phyloP scores from a whole-genome alignment of 2,888 invertebrate species.

The Physocephala rufipes region DNA sequence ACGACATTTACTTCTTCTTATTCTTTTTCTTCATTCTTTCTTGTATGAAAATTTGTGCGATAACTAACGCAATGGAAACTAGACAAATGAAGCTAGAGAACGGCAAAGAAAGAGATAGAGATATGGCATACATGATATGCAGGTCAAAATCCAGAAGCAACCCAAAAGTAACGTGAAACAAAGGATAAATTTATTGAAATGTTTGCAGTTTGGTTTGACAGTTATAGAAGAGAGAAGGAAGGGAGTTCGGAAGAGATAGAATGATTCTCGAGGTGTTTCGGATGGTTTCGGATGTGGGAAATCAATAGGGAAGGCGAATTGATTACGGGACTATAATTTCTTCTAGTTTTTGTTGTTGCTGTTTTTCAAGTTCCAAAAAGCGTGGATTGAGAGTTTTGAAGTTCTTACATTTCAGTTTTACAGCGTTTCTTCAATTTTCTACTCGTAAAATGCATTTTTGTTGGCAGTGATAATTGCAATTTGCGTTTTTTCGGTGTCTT shows the following conservation, averaged over 20 bases:
- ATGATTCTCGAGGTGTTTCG: background rate
- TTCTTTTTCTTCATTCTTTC: background rate
- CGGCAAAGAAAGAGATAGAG: background rate
- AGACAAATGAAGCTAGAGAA: background rate
- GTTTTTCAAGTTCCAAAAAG: too few relatives aligned
- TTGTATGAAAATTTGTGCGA: too few relatives aligned
- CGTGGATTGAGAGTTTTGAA: background rate
- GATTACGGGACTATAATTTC: too few relatives aligned
- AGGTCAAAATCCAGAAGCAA: background rate
- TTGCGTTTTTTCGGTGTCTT: background rate
- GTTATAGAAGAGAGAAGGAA: background rate
- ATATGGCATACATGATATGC: background rate
- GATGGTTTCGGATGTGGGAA: too few relatives aligned
- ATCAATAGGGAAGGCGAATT: too few relatives aligned
- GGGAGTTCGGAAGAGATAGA: background rate
- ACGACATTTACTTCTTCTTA: too few relatives aligned
- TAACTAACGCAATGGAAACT: background rate
- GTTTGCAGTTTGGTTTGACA: too few relatives aligned
- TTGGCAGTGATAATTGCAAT: background rate
- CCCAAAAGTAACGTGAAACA: background rate
- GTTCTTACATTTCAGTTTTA: background rate
- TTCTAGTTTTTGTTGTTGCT: too few relatives aligned
- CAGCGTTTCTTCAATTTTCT: background rate
- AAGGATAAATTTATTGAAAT: too few relatives aligned
- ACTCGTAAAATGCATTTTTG: background rate